These are phyloP conservation scores for Corythoichthys haematopterus DNA, from an alignment of 2,113 vertebrate species.

Conservation along the genomic window DNA sequence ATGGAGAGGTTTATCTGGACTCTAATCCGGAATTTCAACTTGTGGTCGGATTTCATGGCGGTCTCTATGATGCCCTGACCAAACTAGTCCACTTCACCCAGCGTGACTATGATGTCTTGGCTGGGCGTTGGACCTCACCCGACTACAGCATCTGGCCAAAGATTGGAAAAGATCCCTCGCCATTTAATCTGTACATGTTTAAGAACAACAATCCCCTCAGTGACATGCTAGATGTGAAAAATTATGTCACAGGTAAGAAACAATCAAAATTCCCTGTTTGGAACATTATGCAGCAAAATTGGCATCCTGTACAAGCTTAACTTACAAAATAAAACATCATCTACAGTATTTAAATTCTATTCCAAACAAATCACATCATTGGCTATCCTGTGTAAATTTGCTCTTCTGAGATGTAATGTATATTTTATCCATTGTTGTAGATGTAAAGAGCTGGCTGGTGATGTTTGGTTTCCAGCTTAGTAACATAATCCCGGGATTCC, in stretches of 20 bases:
- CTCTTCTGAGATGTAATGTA: constrained; percentile 21
- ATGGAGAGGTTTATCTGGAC: constrained; percentile 94
- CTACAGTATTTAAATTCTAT: neutral
- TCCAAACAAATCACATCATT: constrained; percentile 14
- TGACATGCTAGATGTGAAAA: constrained; percentile 92
- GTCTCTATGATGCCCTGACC: constrained; percentile 92
- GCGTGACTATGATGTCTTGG: constrained; percentile 93
- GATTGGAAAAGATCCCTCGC: constrained; percentile 87
- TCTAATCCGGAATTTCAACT: constrained; percentile 97
- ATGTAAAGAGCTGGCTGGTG: constrained; percentile 99
- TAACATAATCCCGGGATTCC: constrained; percentile 98
- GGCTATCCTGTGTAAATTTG: constrained; percentile 24
- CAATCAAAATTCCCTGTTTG: neutral
- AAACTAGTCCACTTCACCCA: constrained; percentile 97
- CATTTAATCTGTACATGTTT: constrained; percentile 98
- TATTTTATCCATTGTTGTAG: constrained; percentile 65
- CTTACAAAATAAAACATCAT: constrained; percentile 14
- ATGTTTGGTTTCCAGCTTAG: constrained; percentile 99
- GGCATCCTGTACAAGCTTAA: neutral
- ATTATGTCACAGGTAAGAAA: constrained; percentile 90
- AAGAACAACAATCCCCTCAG: constrained; percentile 99
- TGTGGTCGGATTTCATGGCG: constrained; percentile 94
- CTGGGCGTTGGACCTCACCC: constrained; percentile 94
- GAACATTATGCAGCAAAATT: neutral
- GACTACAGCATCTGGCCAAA: constrained; percentile 96